Conservation (phyloP, 37 sponge, comb jelly and placozoan genomes). For the Aphrocallistes beatrix region DNA sequence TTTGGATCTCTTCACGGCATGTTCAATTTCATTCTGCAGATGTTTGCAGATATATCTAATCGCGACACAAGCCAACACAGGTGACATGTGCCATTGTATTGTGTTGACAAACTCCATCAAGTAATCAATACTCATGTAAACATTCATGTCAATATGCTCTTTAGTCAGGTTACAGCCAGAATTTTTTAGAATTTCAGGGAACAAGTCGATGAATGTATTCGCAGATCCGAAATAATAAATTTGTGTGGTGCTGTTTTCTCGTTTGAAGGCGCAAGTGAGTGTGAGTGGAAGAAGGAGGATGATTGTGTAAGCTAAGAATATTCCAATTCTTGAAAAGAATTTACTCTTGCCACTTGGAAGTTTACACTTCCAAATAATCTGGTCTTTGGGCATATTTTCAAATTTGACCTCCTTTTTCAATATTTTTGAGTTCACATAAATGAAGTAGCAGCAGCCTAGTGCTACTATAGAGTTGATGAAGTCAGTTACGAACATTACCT, state of each 20-base stretch:
- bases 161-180: no score
- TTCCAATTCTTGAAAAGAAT: not conserved
- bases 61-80: not conserved
- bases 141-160: no score
- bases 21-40: not conserved
- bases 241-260: no score
- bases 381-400: no score
- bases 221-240: no score
- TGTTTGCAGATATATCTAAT: not conserved
- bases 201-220: not conserved
- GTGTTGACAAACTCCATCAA: not conserved
- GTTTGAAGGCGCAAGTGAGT: not conserved
- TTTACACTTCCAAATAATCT: not conserved
- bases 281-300: not conserved
- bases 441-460: not conserved
- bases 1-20: not conserved
- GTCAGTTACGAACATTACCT: not conserved
- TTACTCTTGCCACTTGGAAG: not conserved
- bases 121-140: not conserved
- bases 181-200: no score
- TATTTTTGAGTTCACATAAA: not conserved
- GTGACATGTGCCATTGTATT: not conserved
- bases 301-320: not conserved
- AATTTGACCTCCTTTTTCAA: no score
- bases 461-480: not conserved